Conservation (phyloP, 2,888 invertebrate species). For the Adelognathus sp. region DNA sequence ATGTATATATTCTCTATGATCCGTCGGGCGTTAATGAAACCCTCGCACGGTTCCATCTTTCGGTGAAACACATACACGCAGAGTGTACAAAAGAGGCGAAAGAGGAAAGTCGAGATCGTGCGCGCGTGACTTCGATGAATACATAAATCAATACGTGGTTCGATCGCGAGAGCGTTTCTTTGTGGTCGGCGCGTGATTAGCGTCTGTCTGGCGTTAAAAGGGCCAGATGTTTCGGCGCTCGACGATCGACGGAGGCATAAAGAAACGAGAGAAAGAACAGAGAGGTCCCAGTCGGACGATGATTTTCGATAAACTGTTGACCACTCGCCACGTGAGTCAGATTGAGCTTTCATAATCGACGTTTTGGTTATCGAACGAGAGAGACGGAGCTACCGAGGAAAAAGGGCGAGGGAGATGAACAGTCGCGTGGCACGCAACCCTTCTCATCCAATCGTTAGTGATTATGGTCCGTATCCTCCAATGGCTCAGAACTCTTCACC, state of each 20-base stretch:
- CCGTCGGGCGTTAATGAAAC: conserved; percentile 48
- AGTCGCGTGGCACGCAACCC: conserved; percentile 50
- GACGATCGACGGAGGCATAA: conserved; percentile 31
- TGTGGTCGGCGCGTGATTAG: conserved; percentile 63
- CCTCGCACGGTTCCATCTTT: conserved; percentile 27
- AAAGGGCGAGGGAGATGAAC: conserved; percentile 25
- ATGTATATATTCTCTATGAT: conserved; percentile 50
- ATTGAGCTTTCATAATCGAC: conserved; percentile 47
- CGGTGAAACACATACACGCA: conserved; percentile 9
- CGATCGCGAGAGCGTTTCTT: conserved; percentile 56
- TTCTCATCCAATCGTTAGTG: conserved; percentile 49
- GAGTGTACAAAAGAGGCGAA: conserved; percentile 32
- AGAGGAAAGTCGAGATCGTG: conserved; percentile 1
- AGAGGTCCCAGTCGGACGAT: conserved; percentile 33
- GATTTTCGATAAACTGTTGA: conserved; percentile 49
- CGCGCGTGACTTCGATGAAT: conserved; percentile 59
- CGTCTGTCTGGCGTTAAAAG: conserved; percentile 64
- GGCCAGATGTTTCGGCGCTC: conserved; percentile 61
- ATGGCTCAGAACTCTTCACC: not conserved
- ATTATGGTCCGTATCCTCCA: conserved; percentile 35
- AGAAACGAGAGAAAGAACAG: conserved; percentile 18
- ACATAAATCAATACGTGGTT: conserved; percentile 65
- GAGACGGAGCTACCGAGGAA: not conserved
- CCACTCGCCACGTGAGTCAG: conserved; percentile 19
- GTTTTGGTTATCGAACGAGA: conserved; percentile 27